These are phyloP conservation scores for Scelioninae gen. 2 DNA, from an alignment of 2,888 invertebrate genomes.

Conservation along the genomic window DNA sequence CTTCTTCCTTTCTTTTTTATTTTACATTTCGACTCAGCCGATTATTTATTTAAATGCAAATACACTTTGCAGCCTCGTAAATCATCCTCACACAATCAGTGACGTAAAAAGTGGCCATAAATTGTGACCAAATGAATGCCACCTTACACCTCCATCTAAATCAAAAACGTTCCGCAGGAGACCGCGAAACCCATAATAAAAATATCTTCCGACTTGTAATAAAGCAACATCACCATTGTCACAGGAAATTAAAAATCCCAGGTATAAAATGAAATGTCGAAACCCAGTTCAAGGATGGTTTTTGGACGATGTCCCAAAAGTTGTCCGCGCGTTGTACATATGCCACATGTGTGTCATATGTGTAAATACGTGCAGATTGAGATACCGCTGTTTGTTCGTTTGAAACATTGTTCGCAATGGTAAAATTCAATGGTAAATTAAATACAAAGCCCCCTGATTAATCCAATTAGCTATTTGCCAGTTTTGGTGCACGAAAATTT, in stretches of 20 bases:
- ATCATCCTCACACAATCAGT: conserved; percentile 14
- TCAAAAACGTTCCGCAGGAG: conserved; percentile 19
- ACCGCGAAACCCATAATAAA: conserved; percentile 31
- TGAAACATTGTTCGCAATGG: too few species aligned
- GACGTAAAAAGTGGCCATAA: conserved; percentile 22
- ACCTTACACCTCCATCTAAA: conserved; percentile 23
- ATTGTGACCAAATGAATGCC: conserved; percentile 26
- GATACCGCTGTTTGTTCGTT: too few species aligned
- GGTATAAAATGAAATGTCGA: conserved; percentile 20
- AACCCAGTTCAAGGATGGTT: too few species aligned
- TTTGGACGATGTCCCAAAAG: too few species aligned
- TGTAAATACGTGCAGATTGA: too few species aligned
- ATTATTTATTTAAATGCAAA: conserved; percentile 33
- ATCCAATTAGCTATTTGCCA: too few species aligned
- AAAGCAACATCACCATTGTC: conserved; percentile 43
- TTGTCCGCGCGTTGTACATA: too few species aligned
- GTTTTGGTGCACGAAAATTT: too few species aligned
- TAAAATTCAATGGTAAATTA: too few species aligned
- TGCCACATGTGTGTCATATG: too few species aligned
- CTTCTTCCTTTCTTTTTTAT: too few species aligned
- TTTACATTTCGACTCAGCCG: neutral
- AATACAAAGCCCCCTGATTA: too few species aligned
- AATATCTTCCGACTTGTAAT: conserved; percentile 28
- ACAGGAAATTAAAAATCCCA: conserved; percentile 21
- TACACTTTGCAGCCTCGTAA: neutral